Conservation (phyloP, 2,797 vertebrate species). For the Peromyscus attwateri region DNA sequence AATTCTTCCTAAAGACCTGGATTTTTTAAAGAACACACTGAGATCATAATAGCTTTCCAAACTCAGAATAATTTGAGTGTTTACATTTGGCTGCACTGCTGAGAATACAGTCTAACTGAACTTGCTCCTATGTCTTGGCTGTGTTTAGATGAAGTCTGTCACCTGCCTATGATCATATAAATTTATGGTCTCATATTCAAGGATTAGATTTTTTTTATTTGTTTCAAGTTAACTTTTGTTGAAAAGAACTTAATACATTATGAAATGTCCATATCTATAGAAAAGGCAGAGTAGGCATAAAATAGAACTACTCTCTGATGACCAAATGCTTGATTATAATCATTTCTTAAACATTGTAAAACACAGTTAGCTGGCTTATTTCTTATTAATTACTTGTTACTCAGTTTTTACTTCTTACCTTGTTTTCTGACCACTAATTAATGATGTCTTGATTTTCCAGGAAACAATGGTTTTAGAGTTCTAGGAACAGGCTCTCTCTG, state of each 20-base stretch:
- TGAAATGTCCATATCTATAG: neutral
- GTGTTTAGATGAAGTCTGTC: slow-evolving; percentile 9
- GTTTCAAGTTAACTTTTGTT: slow-evolving; percentile 24
- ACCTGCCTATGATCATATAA: neutral
- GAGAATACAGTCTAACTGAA: neutral
- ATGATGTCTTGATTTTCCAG: slow-evolving; percentile 13
- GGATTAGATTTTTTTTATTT: neutral
- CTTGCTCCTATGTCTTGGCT: neutral
- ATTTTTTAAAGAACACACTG: neutral
- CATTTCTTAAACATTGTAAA: neutral
- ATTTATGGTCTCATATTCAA: neutral
- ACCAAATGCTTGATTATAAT: slow-evolving; percentile 19
- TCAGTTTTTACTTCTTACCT: slow-evolving; percentile 31
- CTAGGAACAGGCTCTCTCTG: neutral
- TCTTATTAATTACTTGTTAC: neutral
- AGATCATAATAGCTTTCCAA: neutral
- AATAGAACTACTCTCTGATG: neutral
- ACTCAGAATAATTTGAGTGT: neutral
- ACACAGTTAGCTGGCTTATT: neutral
- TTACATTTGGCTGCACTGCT: neutral
- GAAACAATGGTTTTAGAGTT: neutral
- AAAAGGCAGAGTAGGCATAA: neutral
- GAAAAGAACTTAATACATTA: slow-evolving; percentile 21
- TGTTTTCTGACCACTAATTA: neutral
- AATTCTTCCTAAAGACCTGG: neutral